phyloP scores from a whole-genome alignment of 2,888 invertebrate species.

The Bimastos eiseni region DNA sequence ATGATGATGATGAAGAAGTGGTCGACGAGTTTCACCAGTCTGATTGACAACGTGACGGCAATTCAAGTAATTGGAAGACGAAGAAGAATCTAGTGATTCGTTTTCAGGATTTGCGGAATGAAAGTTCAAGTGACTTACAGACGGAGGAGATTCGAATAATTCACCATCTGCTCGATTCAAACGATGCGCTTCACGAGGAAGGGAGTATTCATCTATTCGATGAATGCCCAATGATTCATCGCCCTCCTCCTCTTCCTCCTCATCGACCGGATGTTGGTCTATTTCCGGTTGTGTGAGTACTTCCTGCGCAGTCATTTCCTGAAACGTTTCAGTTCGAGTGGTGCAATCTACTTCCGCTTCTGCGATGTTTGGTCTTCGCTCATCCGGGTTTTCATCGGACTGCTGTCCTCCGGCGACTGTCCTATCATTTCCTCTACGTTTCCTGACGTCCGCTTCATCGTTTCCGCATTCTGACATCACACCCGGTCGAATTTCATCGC shows the following conservation, averaged over 20 bases:
- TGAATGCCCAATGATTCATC: not conserved
- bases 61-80: not conserved
- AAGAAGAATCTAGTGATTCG: not conserved
- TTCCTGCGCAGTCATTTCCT: not conserved
- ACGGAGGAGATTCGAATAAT: not conserved
- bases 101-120: no score
- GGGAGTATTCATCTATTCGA: not conserved
- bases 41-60: not conserved
- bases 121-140: not conserved
- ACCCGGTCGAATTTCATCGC: not conserved
- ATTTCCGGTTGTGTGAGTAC: not conserved
- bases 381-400: not conserved
- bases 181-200: not conserved
- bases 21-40: not conserved
- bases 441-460: not conserved
- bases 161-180: not conserved
- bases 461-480: conserved; percentile 3
- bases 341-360: not conserved
- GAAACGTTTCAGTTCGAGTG: not conserved
- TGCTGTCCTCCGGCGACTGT: not conserved
- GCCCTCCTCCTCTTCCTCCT: not conserved
- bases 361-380: not conserved
- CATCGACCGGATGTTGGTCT: not conserved
- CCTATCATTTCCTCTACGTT: not conserved
- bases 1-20: not conserved